phyloP scores from a whole-genome alignment of 1,140 invertebrate species.

The Drosophila auraria region DNA sequence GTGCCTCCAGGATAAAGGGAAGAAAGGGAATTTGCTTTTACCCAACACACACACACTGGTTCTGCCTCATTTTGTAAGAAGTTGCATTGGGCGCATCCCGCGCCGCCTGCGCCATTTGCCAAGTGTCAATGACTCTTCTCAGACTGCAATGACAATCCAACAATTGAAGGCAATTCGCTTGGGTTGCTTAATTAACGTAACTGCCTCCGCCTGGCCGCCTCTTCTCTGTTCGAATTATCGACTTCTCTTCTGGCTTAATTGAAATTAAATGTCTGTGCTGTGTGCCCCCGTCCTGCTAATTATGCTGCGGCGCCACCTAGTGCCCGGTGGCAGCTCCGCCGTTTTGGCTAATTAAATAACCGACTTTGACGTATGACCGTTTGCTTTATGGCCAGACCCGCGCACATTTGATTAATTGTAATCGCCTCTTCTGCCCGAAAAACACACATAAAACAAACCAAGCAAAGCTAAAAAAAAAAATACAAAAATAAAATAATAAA shows the following conservation, averaged over 20 bases:
- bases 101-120: slow-evolving; percentile 60
- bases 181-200: slow-evolving; percentile 70
- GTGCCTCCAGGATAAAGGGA: slow-evolving; percentile 14
- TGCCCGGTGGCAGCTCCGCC: slow-evolving; percentile 15
- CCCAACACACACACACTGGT: neutral
- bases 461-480: slow-evolving; percentile 19
- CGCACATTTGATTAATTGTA: slow-evolving; percentile 69
- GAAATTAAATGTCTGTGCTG: slow-evolving; percentile 39
- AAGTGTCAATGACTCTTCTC: slow-evolving; percentile 75
- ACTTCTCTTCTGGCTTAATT: slow-evolving; percentile 41
- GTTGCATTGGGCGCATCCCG: slow-evolving; percentile 32
- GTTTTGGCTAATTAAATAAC: slow-evolving; percentile 63
- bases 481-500: slow-evolving; percentile 61
- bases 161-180: slow-evolving; percentile 58
- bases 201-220: slow-evolving; percentile 2
- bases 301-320: slow-evolving; percentile 73
- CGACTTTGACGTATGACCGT: slow-evolving; percentile 50
- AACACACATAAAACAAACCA: neutral
- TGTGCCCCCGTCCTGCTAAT: slow-evolving; percentile 48
- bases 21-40: neutral
- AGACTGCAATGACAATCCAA: slow-evolving; percentile 52
- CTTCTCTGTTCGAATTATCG: slow-evolving; percentile 24
- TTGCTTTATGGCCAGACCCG: slow-evolving; percentile 57
- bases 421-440: slow-evolving; percentile 32
- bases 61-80: slow-evolving; percentile 40